Evolutionary conservation across 2,113 vertebrate genomes (phyloP).

Genomic region (Strigops habroptila): DNA sequence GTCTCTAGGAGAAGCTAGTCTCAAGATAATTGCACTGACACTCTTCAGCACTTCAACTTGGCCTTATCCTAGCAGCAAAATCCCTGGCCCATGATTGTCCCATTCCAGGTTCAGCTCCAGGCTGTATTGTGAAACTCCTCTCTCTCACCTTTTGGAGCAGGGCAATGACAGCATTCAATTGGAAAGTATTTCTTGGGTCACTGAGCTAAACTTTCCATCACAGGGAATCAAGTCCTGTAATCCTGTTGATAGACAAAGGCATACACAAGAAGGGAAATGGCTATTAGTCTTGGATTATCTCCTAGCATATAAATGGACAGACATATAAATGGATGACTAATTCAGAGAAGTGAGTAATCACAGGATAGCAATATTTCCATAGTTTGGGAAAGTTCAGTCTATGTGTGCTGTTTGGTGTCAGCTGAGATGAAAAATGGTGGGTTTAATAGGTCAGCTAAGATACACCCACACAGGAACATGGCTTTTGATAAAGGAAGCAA

Average conservation of each 20-base stretch:
- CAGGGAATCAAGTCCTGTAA: neutral
- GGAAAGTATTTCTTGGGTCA: neutral
- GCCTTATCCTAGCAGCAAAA: neutral
- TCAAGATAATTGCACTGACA: neutral
- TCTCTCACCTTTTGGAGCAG: neutral
- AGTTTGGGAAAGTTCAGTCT: neutral
- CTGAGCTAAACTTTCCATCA: neutral
- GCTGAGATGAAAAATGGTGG: slow-evolving; percentile 23
- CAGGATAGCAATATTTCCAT: neutral
- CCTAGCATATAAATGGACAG: neutral
- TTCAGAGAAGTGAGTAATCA: neutral
- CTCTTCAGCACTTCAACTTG: neutral
- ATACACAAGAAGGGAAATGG: neutral
- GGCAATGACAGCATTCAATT: neutral
- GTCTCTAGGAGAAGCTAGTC: neutral
- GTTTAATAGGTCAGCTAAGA: neutral
- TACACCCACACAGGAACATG: neutral
- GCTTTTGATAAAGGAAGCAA: neutral
- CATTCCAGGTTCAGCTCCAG: neutral
- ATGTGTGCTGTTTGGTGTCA: neutral
- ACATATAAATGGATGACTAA: neutral
- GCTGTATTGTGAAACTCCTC: neutral
- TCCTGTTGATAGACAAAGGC: neutral
- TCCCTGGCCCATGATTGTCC: neutral
- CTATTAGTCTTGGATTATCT: slow-evolving; percentile 9